phyloP scores from a whole-genome alignment of 2,113 vertebrate species.

The Bettongia penicillata region DNA sequence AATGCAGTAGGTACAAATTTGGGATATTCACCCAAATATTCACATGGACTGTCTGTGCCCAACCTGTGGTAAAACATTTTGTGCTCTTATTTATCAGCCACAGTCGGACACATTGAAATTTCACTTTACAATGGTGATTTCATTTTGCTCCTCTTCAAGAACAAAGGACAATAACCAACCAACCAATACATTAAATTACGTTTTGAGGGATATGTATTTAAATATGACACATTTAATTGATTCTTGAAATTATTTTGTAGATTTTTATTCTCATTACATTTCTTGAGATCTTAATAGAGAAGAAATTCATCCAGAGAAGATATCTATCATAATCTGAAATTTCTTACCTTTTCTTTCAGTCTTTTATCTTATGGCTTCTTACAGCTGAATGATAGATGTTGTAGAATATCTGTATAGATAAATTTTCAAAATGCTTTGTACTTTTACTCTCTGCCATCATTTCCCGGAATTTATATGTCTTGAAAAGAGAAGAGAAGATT shows the following conservation, averaged over 20 bases:
- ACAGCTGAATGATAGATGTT: constrained; percentile 38
- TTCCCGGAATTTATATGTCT: not conserved
- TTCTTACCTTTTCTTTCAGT: constrained; percentile 46
- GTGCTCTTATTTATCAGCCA: too few species aligned
- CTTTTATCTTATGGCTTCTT: not conserved
- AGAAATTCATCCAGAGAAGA: not conserved
- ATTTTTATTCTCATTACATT: not conserved
- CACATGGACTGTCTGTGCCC: too few species aligned
- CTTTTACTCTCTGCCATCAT: not conserved
- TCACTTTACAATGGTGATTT: too few species aligned
- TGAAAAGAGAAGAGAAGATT: constrained; percentile 24
- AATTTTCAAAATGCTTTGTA: constrained; percentile 2
- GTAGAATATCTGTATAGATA: not conserved
- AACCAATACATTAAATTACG: not conserved
- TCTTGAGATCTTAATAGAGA: not conserved
- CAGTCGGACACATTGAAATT: too few species aligned
- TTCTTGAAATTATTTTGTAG: not conserved
- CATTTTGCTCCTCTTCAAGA: too few species aligned
- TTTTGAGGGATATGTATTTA: not conserved
- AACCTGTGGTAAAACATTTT: too few species aligned
- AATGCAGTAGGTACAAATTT: too few species aligned
- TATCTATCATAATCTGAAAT: constrained; percentile 11
- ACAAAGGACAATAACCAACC: too few species aligned
- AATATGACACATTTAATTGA: not conserved
- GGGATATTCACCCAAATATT: too few species aligned